Evolutionary conservation across 2,113 vertebrate genomes (phyloP).

Genomic region (Crotalus horridus): DNA sequence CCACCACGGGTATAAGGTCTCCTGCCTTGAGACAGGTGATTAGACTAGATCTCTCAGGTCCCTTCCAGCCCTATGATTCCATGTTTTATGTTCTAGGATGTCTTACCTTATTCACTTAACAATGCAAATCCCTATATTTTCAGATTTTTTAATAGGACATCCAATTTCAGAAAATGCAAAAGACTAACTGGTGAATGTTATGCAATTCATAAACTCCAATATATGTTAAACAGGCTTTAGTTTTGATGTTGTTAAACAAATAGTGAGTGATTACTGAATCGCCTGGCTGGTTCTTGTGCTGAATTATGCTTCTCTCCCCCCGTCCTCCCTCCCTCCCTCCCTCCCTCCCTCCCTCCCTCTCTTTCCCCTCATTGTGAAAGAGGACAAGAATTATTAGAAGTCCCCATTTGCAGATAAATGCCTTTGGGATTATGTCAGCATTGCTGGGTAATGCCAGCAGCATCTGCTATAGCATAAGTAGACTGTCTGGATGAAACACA

Average conservation of each 20-base stretch:
- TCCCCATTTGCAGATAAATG: background rate
- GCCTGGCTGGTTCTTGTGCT: background rate
- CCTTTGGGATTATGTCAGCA: background rate
- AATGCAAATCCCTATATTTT: background rate
- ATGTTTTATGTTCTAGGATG: too few species aligned
- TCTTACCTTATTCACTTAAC: background rate
- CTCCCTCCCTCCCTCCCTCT: background rate
- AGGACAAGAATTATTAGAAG: background rate
- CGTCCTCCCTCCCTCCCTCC: too few species aligned
- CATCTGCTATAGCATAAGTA: background rate
- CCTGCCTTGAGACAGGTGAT: too few species aligned
- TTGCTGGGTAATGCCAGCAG: fast-evolving
- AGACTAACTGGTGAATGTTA: background rate
- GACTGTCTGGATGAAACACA: slow-evolving; percentile 18
- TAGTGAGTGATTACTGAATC: background rate
- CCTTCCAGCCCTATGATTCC: too few species aligned
- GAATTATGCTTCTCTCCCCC: background rate
- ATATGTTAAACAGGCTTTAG: background rate
- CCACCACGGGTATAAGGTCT: too few species aligned
- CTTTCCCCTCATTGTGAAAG: background rate
- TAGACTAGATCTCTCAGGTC: too few species aligned
- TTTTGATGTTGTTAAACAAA: background rate
- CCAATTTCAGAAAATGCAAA: background rate
- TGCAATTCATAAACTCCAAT: background rate
- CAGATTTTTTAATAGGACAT: background rate